Evolutionary conservation across 2,797 vertebrate genomes (phyloP).

Genomic region (Diceros bicornis): DNA sequence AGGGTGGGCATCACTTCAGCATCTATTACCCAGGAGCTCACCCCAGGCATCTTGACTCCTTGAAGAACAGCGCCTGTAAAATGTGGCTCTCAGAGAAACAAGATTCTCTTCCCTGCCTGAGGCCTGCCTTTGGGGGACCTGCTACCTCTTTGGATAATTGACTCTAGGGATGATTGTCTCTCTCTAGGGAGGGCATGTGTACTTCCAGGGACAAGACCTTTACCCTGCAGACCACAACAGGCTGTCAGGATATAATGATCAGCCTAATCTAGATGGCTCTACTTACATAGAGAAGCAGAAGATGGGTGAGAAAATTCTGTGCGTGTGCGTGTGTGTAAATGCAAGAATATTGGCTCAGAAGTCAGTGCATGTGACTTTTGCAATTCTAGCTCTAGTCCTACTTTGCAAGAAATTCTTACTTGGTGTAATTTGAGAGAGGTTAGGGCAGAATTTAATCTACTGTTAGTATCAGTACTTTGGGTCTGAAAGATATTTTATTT

Average conservation of each 20-base stretch:
- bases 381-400: not conserved
- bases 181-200: conserved; percentile 47
- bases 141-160: conserved; percentile 75
- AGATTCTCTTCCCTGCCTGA: conserved; percentile 68
- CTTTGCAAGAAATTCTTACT: conserved; percentile 45
- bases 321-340: not conserved
- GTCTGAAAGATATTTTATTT: conserved; percentile 67
- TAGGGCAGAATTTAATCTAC: not conserved
- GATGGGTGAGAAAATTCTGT: not conserved
- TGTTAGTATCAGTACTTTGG: conserved; percentile 34
- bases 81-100: conserved; percentile 55
- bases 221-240: conserved; percentile 10
- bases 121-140: conserved; percentile 64
- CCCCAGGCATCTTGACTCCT: conserved; percentile 62
- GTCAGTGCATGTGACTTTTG: not conserved
- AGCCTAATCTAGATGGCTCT: not conserved
- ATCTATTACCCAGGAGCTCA: conserved; percentile 62
- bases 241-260: not conserved
- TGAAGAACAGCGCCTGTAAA: conserved; percentile 66
- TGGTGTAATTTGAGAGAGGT: not conserved
- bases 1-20: conserved; percentile 45
- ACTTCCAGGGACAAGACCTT: conserved; percentile 63
- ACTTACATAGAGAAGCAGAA: not conserved
- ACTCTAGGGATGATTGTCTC: conserved; percentile 70
- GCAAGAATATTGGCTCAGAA: conserved; percentile 7